Conservation (phyloP, 2,113 vertebrate species). For the Nothocercus nigrocapillus region DNA sequence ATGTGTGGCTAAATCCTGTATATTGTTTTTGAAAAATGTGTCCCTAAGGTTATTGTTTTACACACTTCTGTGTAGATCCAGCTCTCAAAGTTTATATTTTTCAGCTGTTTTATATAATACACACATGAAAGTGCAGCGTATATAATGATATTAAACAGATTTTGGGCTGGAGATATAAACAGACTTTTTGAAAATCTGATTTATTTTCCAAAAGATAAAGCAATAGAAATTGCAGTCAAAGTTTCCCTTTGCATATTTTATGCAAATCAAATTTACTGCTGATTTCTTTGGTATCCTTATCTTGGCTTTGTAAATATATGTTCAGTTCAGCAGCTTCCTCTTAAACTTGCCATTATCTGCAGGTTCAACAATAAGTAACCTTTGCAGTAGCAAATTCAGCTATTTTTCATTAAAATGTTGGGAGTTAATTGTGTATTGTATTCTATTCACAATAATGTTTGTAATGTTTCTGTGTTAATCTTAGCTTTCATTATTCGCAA, state of each 20-base stretch:
- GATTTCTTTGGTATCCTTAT: conserved; percentile 34
- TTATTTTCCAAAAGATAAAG: conserved; percentile 26
- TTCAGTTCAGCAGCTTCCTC: conserved; percentile 12
- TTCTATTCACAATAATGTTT: conserved; percentile 47
- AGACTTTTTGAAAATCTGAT: neutral
- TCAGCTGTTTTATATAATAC: conserved; percentile 53
- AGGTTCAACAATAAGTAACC: conserved; percentile 57
- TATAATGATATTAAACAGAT: conserved; percentile 38
- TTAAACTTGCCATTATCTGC: conserved; percentile 8
- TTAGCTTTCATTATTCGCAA: conserved; percentile 65
- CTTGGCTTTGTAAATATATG: conserved; percentile 48
- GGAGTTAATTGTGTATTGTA: conserved; percentile 57
- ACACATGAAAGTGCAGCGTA: conserved; percentile 46
- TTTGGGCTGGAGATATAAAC: neutral
- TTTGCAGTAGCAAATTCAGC: conserved; percentile 53
- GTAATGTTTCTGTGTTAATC: conserved; percentile 66
- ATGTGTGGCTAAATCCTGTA: conserved; percentile 51
- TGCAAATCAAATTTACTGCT: conserved; percentile 43
- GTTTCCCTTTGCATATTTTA: conserved; percentile 31
- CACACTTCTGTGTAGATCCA: conserved; percentile 58
- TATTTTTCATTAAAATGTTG: conserved; percentile 64
- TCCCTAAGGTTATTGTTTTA: conserved; percentile 59
- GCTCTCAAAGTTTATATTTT: conserved; percentile 65
- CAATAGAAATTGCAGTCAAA: conserved; percentile 8
- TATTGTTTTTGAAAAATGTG: conserved; percentile 58